phyloP scores from a whole-genome alignment of 2,888 invertebrate genomes.

The Trachelus tabidus region DNA sequence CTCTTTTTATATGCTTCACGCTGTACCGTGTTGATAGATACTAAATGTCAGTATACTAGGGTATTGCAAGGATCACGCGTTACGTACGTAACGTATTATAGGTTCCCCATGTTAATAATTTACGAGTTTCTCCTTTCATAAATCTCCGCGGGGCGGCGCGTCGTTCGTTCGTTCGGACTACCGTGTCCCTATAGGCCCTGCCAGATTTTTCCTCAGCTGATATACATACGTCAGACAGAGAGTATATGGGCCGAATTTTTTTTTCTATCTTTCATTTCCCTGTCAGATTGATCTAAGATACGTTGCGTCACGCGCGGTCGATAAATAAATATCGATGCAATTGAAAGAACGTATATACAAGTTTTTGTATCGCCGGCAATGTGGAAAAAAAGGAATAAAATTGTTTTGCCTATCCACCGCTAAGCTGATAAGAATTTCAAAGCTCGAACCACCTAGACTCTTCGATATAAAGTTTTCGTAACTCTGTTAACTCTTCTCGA shows the following conservation, averaged over 20 bases:
- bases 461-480: background rate
- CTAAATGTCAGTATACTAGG: constrained; percentile 29
- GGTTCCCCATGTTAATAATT: constrained; percentile 40
- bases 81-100: constrained; percentile 5
- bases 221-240: background rate
- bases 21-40: constrained; percentile 34
- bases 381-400: background rate
- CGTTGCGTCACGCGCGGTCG: background rate
- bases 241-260: background rate
- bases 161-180: constrained; percentile 21
- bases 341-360: background rate
- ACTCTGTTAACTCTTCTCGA: background rate
- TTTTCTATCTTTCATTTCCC: background rate
- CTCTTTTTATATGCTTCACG: constrained; percentile 33
- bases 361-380: background rate
- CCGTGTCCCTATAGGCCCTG: background rate
- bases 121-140: constrained; percentile 49
- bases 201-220: background rate
- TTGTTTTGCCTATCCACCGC: background rate
- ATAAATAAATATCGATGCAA: background rate
- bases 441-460: background rate
- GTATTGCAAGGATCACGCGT: constrained; percentile 1
- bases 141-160: constrained; percentile 30
- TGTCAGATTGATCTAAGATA: background rate
- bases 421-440: background rate